Base-by-base conservation (phyloP, 2,797 vertebrate species). In the Morelia viridis region DNA sequence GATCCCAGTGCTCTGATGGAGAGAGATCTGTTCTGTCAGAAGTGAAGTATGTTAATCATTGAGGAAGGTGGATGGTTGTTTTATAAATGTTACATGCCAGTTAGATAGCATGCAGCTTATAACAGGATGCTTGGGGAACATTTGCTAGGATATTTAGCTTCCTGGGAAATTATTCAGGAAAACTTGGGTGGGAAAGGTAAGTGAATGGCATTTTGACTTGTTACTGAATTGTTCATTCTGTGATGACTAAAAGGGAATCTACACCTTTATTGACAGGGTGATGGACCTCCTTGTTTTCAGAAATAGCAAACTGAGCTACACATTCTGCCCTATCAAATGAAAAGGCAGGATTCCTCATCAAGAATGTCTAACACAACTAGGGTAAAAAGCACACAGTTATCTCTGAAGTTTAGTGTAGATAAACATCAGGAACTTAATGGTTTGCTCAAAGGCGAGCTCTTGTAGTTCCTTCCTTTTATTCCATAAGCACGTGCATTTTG, bases 11-110 rank as follows among this genome's bases (percentile, higher is more conserved):
- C 87, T 99, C 98, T 0, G 98, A 99, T 5, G 98, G 98, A 50
- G 98, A 98, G 96, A 97, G 98, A 91, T 98, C 98, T 0, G 98
- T 98, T 84, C 97, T 98, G 64, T 98, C 98, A 4, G 98, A 99
- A 97, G 97, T 99, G 94, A 98, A 98, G 98, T 98, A 97, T 13
- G 98, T 97, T 62, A 41, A 71, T 76, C 68, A 7, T 46, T 46
- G 62, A 68, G 5, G 28, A 80, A 85, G 83, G 10, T 62, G 12
- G 2, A 5, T 58, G 90, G 4, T 56, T 50, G 80, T 10, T 57
- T 76, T 11, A 26, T 57, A 46, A 13, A 90, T 46, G 31, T 92
- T 89, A 9, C 7, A 22, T 86, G 35, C 4, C 62, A 65, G 13
- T 91, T n/a, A 26, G 8, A 64, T 68, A 50, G 60, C n/a, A 80